Evolutionary conservation across 2,888 invertebrate genomes (phyloP).

Genomic region (Euclidia mi): DNA sequence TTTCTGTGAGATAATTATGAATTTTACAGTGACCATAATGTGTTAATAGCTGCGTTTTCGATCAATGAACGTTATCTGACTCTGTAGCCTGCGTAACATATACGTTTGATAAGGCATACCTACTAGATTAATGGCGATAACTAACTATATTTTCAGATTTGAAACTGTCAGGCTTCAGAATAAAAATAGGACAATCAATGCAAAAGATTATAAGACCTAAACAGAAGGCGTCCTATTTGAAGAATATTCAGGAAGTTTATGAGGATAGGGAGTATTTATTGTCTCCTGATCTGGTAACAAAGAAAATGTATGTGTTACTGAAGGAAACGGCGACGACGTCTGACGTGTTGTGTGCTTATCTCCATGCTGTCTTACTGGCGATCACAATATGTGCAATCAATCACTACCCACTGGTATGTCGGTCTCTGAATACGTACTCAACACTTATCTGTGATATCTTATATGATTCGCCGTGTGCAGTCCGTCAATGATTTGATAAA

Average conservation of each 20-base stretch:
- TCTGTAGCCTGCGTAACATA: too few species aligned
- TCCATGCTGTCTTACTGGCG: slow-evolving; percentile 91
- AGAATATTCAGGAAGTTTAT: slow-evolving; percentile 80
- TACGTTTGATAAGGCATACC: too few species aligned
- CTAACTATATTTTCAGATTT: slow-evolving; percentile 91
- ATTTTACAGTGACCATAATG: too few species aligned
- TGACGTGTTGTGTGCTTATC: slow-evolving; percentile 92
- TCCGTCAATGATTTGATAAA: too few species aligned
- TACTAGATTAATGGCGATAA: too few species aligned
- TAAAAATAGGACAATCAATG: slow-evolving; percentile 90
- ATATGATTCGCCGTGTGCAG: too few species aligned
- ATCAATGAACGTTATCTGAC: too few species aligned
- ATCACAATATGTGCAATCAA: slow-evolving; percentile 72
- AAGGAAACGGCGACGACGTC: slow-evolving; percentile 83
- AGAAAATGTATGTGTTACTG: slow-evolving; percentile 89
- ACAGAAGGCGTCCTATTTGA: slow-evolving; percentile 66
- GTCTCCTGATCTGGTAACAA: slow-evolving; percentile 79
- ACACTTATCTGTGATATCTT: too few species aligned
- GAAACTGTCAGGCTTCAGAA: slow-evolving; percentile 90
- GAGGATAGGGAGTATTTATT: slow-evolving; percentile 88
- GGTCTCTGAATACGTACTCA: too few species aligned
- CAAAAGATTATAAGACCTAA: slow-evolving; percentile 64
- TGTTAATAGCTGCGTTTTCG: too few species aligned
- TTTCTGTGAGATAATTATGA: too few species aligned
- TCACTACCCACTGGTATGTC: slow-evolving; percentile 68